Base-by-base conservation (phyloP, 2,888 invertebrate genomes). In the Dasypogon diadema region DNA sequence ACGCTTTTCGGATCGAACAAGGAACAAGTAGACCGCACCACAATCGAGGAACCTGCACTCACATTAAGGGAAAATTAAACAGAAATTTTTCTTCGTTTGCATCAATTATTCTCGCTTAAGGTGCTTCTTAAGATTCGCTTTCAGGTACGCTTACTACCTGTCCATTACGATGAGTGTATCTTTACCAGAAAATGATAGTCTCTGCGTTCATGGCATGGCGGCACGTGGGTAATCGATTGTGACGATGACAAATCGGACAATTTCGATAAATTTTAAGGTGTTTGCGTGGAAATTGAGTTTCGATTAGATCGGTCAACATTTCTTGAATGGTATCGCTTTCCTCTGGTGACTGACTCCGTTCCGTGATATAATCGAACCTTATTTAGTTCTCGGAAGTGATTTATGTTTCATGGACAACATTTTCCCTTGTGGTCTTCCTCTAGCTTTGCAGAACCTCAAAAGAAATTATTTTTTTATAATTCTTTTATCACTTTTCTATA, bases 231-330 rank as follows among this genome's bases (percentile, higher is more conserved):
- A 76, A 76, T 76, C 60, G 72, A 46, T 72, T 76, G 72, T 72
- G 37, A 76, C 75, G 72, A 68, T 76, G 75, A 72, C 75, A 76
- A 76, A 76, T 76, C 75, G 75, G 70, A 48, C 72, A 48, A 58
- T 76, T 76, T 58, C 21, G 24, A 10, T 51, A 42, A n/a, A 73
- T 56, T 73, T 73, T 24, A 73, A 56, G 55, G 56, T 73, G 42
- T 16, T 56, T 37, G 24, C 12, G 54, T 26, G 34, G 22, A 70
- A 54, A 70, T 70, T 54, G 18, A 70, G 54, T 6, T 4, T 8
- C 54, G 54, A 54, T 21, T 10, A 14, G 37, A 2, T 18, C 10
- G 54, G 18, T 2, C 8, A 56, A n/a, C 26, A 26, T n/a, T 56
- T 26, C n/a, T 56, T 56, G 3, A 6, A 8, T 3, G 3, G 18